These are phyloP conservation scores for Luffia ferchaultella DNA, from an alignment of 2,888 invertebrate species.

Conservation along the genomic window DNA sequence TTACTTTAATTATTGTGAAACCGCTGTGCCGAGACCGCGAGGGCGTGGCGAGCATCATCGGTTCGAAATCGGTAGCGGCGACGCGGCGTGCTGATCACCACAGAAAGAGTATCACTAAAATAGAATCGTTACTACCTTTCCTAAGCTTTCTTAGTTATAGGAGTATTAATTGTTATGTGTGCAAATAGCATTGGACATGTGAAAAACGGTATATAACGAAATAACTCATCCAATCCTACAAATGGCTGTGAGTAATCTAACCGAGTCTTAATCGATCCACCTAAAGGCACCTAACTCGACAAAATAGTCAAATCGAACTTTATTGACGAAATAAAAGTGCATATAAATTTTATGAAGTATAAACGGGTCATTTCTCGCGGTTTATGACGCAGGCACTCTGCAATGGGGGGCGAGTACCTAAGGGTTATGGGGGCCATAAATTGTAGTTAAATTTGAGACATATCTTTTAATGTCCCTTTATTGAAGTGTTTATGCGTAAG, in stretches of 20 bases:
- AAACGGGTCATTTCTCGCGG: conserved; percentile 48
- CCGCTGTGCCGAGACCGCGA: background rate
- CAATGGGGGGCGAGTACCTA: conserved; percentile 19
- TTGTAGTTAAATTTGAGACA: conserved; percentile 55
- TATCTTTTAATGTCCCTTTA: conserved; percentile 55
- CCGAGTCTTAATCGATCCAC: background rate
- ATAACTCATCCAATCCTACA: too few species aligned
- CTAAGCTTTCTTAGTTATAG: too few species aligned
- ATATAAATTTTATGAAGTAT: conserved; percentile 64
- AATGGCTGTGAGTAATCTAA: too few species aligned
- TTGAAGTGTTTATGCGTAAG: conserved; percentile 53
- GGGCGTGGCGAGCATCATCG: too few species aligned
- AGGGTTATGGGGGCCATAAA: conserved; percentile 51
- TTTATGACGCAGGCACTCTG: conserved; percentile 49
- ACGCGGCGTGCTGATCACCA: too few species aligned
- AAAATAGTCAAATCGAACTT: conserved; percentile 55
- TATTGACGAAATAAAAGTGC: conserved; percentile 57
- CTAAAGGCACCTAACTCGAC: conserved; percentile 15
- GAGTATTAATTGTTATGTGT: too few species aligned
- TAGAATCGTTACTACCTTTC: too few species aligned
- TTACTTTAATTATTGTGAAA: background rate
- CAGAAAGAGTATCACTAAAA: too few species aligned
- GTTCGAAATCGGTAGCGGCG: too few species aligned
- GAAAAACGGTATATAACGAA: too few species aligned
- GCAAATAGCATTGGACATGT: too few species aligned